Base-by-base conservation (phyloP, 2,797 vertebrate genomes). In the Microcaecilia unicolor region DNA sequence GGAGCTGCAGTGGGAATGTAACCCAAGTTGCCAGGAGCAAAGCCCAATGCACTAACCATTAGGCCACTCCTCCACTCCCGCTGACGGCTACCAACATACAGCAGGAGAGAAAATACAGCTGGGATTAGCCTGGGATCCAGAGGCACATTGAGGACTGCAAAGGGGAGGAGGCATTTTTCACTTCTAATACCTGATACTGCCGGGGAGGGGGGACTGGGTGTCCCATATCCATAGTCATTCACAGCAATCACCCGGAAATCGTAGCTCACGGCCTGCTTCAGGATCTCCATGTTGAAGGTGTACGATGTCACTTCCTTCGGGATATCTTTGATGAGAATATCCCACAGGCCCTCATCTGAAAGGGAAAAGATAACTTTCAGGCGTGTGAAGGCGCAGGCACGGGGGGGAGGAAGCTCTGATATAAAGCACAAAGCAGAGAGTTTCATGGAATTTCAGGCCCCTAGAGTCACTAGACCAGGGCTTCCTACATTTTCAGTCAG, bases 291-390 rank as follows among this genome's bases (percentile, higher is more conserved):
- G 80, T 80, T 92, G 70, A 98, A 97, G 0, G 94, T 97, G 60
- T 98, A 94, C 9, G 94, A 93, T 4, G 90, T 97, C 52, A 92
- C 95, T 54, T 97, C 93, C 60, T 93, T 95, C 22, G 94, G 93
- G 58, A 98, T 95, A 72, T 98, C 94, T 35, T 95, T 97, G 74
- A 98, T 98, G 41, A 98, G 80, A 59, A 98, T 93, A 49, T 98
- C 95, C 95, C 95, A 98, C 31, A 98, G 72, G 3, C 95, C 95
- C 55, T 98, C 95, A 1, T 98, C 95, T 98, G 72, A 9, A 55
- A 19, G 44, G 14, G 7, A 22, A 4, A 39, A 27, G 6, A n/a
- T 11, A 20, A n/a, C n/a, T n/a, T n/a, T n/a, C n/a, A n/a, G n/a
- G n/a, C n/a, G n/a, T n/a, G n/a, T n/a, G n/a, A n/a, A n/a, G n/a